A percentile compares a stretch with the other conserved stretches of the same genome.
phyloP scores from a whole-genome alignment of 2,113 vertebrate species.

The Pipra filicauda region DNA sequence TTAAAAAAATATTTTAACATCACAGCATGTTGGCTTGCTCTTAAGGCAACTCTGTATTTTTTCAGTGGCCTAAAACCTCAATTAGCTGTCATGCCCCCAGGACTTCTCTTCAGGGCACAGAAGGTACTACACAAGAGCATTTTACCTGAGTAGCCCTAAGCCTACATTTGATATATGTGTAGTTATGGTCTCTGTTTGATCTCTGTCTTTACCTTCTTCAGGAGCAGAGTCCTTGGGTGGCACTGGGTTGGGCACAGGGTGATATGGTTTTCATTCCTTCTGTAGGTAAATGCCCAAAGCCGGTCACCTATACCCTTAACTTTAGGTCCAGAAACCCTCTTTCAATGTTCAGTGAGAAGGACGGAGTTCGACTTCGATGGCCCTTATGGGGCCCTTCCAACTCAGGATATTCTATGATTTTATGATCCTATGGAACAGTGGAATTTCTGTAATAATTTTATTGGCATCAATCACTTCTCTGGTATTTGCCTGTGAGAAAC shows the following conservation, averaged over 20 bases:
- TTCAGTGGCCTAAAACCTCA: background rate
- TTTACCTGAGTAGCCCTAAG: background rate
- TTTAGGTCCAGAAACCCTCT: background rate
- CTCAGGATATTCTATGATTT: background rate
- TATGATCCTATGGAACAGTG: background rate
- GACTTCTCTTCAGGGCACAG: background rate
- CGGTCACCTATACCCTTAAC: background rate
- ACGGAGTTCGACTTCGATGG: background rate
- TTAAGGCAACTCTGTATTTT: background rate
- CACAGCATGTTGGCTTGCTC: background rate
- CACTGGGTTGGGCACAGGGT: background rate
- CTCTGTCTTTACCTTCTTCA: background rate
- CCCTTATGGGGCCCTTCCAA: background rate
- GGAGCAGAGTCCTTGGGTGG: background rate
- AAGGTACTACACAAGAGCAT: background rate
- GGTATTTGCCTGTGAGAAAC: slow-evolving; percentile 15
- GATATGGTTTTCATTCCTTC: background rate
- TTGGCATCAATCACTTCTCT: background rate
- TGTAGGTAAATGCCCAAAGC: background rate
- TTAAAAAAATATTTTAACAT: background rate
- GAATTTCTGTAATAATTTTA: background rate
- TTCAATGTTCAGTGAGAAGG: background rate
- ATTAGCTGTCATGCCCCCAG: background rate
- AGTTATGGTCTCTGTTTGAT: background rate
- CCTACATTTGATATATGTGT: background rate